Percentiles rank a stretch among this genome's conserved stretches.
Evolutionary conservation across 1,140 invertebrate species (phyloP).

Genomic region (Caenorhabditis remanei): DNA sequence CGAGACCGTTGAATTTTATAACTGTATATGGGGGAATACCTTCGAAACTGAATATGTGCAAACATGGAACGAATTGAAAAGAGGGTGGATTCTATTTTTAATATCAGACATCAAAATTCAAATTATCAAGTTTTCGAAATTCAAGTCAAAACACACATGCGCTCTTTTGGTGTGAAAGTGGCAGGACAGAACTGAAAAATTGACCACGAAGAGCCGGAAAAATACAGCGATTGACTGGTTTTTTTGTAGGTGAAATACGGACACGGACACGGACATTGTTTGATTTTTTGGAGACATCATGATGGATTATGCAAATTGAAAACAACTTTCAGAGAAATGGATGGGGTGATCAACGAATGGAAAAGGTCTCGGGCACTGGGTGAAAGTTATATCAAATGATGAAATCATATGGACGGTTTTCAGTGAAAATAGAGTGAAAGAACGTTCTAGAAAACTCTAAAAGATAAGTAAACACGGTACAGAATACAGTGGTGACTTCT

Average conservation of each 20-base stretch:
- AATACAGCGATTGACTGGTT: background rate
- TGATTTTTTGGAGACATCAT: background rate
- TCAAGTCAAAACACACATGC: slow-evolving; percentile 1
- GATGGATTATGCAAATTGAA: slow-evolving; percentile 25
- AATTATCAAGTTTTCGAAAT: background rate
- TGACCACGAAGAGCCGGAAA: background rate
- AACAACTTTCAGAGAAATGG: slow-evolving; percentile 1
- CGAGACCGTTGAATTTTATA: slow-evolving; percentile 1
- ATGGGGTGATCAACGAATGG: background rate
- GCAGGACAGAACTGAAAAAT: background rate
- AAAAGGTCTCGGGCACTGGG: background rate
- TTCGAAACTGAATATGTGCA: background rate
- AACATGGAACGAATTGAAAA: background rate
- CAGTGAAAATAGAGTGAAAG: no score
- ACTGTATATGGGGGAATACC: background rate
- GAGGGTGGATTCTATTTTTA: slow-evolving; percentile 20
- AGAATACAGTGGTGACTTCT: no score
- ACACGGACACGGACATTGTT: slow-evolving; percentile 1
- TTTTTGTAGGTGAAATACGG: background rate
- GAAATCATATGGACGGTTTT: background rate
- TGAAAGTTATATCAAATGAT: background rate
- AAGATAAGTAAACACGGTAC: no score
- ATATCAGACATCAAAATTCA: slow-evolving; percentile 27
- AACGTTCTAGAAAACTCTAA: no score
- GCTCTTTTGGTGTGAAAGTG: background rate